phyloP scores from a whole-genome alignment of 2,888 invertebrate species.

The Andrena minutula region DNA sequence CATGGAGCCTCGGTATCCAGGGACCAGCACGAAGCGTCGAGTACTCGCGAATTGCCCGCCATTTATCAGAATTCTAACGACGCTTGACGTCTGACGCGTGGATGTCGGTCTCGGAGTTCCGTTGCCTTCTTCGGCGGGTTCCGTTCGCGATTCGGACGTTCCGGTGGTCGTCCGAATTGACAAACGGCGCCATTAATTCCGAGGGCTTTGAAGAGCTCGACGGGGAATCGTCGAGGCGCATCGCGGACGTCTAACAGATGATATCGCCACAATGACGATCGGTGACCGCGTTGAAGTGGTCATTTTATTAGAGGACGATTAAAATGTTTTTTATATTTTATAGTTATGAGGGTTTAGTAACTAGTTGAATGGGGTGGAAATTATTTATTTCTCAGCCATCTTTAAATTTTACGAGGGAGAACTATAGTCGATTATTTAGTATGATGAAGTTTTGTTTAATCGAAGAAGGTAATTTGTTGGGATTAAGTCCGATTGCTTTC shows the following conservation, averaged over 20 bases:
- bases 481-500: background rate
- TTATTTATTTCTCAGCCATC: background rate
- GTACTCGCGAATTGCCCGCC: background rate
- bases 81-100: conserved; percentile 1
- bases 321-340: background rate
- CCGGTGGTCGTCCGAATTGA: conserved; percentile 42
- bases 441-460: too few relatives aligned
- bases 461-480: too few relatives aligned
- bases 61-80: conserved; percentile 18
- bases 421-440: too few relatives aligned
- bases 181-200: conserved; percentile 63
- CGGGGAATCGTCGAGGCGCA: conserved; percentile 29
- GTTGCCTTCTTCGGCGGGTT: conserved; percentile 21
- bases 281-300: background rate
- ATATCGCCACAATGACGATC: conserved; percentile 18
- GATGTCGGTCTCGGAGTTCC: conserved; percentile 15
- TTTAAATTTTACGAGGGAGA: background rate
- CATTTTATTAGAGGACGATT: conserved; percentile 17
- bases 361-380: background rate
- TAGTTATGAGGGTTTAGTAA: background rate
- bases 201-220: conserved; percentile 34
- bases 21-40: background rate
- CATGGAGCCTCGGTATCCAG: background rate
- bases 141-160: conserved; percentile 11
- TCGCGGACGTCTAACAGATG: conserved; percentile 51